Percentiles rank a stretch among this genome's conserved stretches.
These are phyloP conservation scores for Acrobasis repandana DNA, from an alignment of 2,888 invertebrate species.

Conservation along the genomic window DNA sequence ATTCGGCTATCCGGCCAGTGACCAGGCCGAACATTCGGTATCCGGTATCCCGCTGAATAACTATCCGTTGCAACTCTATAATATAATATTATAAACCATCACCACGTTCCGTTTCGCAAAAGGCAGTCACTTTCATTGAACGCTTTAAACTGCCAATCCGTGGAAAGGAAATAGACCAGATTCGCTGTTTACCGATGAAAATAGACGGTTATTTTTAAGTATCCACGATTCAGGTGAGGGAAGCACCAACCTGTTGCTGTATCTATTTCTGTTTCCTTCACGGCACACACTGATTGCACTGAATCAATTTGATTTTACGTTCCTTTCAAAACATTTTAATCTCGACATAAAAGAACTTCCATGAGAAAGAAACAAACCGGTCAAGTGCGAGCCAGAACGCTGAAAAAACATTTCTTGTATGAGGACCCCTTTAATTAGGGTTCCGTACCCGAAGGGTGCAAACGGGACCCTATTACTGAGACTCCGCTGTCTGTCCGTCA, in stretches of 20 bases:
- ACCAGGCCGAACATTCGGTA: too few relatives aligned
- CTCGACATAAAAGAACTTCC: not conserved
- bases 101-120: not conserved
- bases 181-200: constrained; percentile 16
- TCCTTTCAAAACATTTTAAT: not conserved
- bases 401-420: too few relatives aligned
- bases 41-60: too few relatives aligned
- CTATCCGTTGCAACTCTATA: not conserved
- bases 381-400: too few relatives aligned
- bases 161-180: constrained; percentile 15
- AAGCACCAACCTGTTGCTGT: constrained; percentile 10
- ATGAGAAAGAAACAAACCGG: too few relatives aligned
- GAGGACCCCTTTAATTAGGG: too few relatives aligned
- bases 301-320: not conserved
- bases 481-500: too few relatives aligned
- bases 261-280: not conserved
- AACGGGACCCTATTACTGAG: too few relatives aligned
- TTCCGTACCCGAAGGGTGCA: too few relatives aligned
- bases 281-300: not conserved
- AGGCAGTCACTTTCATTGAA: constrained; percentile 8
- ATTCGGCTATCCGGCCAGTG: too few relatives aligned
- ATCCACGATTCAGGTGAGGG: constrained; percentile 5
- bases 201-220: constrained; percentile 13
- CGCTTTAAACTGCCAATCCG: not conserved
- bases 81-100: not conserved